Conservation (phyloP, 2,888 invertebrate species). For the Ophion ellenae region DNA sequence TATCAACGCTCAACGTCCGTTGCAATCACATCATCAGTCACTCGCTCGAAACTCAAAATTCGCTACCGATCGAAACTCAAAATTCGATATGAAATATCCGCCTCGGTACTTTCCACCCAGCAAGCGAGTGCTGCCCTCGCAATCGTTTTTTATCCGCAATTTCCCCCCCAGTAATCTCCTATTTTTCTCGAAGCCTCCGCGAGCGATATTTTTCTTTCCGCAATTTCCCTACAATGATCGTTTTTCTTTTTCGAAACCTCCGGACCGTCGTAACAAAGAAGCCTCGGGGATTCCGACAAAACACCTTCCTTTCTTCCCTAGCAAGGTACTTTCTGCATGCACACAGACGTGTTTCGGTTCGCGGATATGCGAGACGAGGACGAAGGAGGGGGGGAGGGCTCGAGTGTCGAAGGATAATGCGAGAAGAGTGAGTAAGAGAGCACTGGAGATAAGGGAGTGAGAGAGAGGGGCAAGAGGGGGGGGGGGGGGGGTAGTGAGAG, state of each 20-base stretch:
- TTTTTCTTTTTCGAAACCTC: constrained; percentile 6
- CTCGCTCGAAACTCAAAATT: too few relatives aligned
- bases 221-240: background rate
- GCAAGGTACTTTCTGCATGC: constrained; percentile 28
- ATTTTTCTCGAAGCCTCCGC: background rate
- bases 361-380: constrained; percentile 29
- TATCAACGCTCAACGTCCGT: too few relatives aligned
- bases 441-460: constrained; percentile 62
- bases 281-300: constrained; percentile 2
- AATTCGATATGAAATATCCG: background rate
- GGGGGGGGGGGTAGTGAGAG: constrained; percentile 58
- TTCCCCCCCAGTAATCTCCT: background rate
- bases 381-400: constrained; percentile 25
- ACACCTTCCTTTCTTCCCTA: constrained; percentile 17
- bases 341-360: constrained; percentile 33
- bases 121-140: background rate
- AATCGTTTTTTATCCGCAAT: background rate
- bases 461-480: constrained; percentile 43
- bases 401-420: constrained; percentile 58
- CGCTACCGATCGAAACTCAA: too few relatives aligned
- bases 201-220: background rate
- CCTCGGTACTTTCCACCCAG: background rate
- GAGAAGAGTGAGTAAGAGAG: constrained; percentile 54
- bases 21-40: too few relatives aligned
- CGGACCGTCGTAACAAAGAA: background rate